Evolutionary conservation across 2,113 vertebrate genomes (phyloP).

Genomic region (Burhinus oedicnemus): DNA sequence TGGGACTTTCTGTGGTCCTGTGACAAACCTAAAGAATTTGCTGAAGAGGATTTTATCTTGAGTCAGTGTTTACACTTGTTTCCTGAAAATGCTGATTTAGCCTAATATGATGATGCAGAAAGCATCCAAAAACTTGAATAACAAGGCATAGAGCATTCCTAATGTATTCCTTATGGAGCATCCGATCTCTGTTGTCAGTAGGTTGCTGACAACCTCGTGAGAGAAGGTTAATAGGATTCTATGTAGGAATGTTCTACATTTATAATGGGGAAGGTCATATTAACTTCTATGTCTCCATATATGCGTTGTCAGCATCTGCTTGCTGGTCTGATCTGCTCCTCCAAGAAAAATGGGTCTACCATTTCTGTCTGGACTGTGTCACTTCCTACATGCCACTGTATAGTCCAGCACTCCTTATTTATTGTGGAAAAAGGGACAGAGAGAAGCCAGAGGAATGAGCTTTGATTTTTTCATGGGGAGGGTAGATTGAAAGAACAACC

Average conservation of each 20-base stretch:
- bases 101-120: not conserved
- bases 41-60: not conserved
- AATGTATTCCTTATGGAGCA: not conserved
- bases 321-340: not conserved
- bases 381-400: not conserved
- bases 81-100: not conserved
- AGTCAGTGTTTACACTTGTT: not conserved
- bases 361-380: not conserved
- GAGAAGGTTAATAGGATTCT: not conserved
- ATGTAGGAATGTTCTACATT: not conserved
- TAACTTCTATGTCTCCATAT: not conserved
- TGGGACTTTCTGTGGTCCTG: not conserved
- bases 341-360: not conserved
- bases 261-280: not conserved
- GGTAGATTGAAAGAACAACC: not conserved
- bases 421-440: not conserved
- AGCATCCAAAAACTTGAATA: not conserved
- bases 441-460: not conserved
- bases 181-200: not conserved
- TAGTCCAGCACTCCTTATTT: not conserved
- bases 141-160: not conserved
- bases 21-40: not conserved
- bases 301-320: not conserved
- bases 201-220: not conserved
- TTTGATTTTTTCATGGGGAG: not conserved